Conservation (phyloP, 2,113 vertebrate genomes). For the Cnemophilus loriae region DNA sequence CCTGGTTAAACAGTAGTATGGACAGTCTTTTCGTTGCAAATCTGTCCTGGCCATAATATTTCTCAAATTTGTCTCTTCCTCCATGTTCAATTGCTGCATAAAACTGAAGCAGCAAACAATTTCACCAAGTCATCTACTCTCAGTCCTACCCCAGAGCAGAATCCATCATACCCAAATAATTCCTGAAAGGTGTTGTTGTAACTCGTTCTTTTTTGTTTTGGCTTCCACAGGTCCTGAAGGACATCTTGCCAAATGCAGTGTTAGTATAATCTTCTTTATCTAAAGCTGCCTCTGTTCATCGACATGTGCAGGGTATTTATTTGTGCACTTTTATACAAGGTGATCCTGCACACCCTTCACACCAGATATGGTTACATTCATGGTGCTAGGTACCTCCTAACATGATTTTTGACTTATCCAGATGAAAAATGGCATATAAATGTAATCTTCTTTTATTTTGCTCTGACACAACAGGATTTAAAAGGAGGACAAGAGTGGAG, state of each 20-base stretch:
- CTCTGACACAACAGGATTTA: slow-evolving; percentile 5
- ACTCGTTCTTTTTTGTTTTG: not conserved
- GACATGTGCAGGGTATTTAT: not conserved
- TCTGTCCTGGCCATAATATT: rapidly evolving
- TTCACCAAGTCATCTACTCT: not conserved
- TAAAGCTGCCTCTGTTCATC: not conserved
- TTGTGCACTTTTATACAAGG: not conserved
- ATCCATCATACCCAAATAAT: not conserved
- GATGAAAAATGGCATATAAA: slow-evolving; percentile 11
- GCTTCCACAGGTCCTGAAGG: not conserved
- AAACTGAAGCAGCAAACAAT: not conserved
- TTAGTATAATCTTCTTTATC: not conserved
- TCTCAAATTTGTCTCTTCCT: rapidly evolving
- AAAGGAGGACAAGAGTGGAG: not conserved
- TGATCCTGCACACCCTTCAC: not conserved
- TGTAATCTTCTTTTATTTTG: slow-evolving; percentile 12
- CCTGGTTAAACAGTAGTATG: not conserved
- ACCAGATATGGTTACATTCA: not conserved
- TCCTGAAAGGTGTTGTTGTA: not conserved
- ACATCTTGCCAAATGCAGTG: not conserved
- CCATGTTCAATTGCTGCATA: not conserved
- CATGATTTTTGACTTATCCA: not conserved
- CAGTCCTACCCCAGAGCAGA: not conserved
- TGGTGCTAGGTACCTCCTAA: not conserved
- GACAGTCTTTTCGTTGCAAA: not conserved